Evolutionary conservation across 1,140 invertebrate genomes (phyloP).

Genomic region (Panulirus ornatus): DNA sequence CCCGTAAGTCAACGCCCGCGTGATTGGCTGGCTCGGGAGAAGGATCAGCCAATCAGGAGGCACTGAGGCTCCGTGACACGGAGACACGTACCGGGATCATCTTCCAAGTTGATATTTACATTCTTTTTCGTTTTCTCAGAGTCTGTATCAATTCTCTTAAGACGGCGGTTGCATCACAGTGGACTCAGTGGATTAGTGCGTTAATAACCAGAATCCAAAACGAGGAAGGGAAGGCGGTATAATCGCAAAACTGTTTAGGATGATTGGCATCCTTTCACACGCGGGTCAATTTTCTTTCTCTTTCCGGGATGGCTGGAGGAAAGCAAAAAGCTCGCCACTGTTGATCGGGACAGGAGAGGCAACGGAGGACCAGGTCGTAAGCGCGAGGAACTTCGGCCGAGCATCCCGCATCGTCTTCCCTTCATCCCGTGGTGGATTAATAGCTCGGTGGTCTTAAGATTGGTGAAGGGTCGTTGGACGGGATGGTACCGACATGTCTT

Average conservation of each 20-base stretch:
- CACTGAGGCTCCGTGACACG: conserved; percentile 11
- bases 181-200: too few relatives aligned
- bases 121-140: neutral
- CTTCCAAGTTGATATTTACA: neutral
- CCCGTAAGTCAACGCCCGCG: conserved; percentile 8
- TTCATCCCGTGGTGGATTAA: neutral
- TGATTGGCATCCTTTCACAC: conserved; percentile 12
- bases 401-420: neutral
- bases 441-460: too few relatives aligned
- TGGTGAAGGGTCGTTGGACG: too few relatives aligned
- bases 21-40: conserved; percentile 9
- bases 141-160: too few relatives aligned
- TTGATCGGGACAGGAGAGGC: conserved; percentile 9
- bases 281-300: conserved; percentile 29
- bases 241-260: neutral
- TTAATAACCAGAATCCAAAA: too few relatives aligned
- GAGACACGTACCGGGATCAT: neutral
- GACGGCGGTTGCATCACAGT: too few relatives aligned
- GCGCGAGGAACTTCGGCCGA: neutral
- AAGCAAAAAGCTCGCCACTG: conserved; percentile 21
- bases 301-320: conserved; percentile 1
- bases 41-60: conserved; percentile 21
- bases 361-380: neutral
- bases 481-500: neutral
- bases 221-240: neutral